Percentiles rank a stretch among this genome's conserved stretches.
These are phyloP conservation scores for Triplophysa tibetana DNA, from an alignment of 2,113 vertebrate genomes.

Conservation along the genomic window DNA sequence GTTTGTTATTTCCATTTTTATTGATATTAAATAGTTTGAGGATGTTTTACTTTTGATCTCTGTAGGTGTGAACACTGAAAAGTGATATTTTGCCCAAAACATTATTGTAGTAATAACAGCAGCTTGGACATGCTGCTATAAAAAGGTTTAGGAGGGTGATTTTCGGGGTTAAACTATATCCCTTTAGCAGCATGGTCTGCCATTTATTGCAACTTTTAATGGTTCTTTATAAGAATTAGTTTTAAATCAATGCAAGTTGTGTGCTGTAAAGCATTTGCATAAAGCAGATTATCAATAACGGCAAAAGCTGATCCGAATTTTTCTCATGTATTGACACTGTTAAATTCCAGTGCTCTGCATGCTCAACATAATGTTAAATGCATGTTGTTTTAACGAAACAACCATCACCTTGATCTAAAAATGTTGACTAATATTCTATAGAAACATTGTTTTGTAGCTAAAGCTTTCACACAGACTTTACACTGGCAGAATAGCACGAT, in stretches of 20 bases:
- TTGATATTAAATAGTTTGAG: slow-evolving; percentile 2
- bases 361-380: not conserved
- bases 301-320: not conserved
- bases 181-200: too few relatives aligned
- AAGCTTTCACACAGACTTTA: slow-evolving; percentile 28
- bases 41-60: not conserved
- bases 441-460: slow-evolving; percentile 14
- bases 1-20: slow-evolving; percentile 1
- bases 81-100: not conserved
- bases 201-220: too few relatives aligned
- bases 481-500: not conserved
- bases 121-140: too few relatives aligned
- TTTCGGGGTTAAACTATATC: too few relatives aligned
- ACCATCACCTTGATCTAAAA: slow-evolving; percentile 16
- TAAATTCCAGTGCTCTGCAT: not conserved
- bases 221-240: not conserved
- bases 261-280: not conserved
- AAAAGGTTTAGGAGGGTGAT: too few relatives aligned
- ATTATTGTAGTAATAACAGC: too few relatives aligned
- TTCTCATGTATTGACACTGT: not conserved
- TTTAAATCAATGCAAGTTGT: not conserved
- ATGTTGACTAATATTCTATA: slow-evolving; percentile 6
- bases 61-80: not conserved
- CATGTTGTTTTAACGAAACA: not conserved
- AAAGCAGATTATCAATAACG: not conserved